Base-by-base conservation (phyloP, 2,113 vertebrate species). In the Elgaria multicarinata region DNA sequence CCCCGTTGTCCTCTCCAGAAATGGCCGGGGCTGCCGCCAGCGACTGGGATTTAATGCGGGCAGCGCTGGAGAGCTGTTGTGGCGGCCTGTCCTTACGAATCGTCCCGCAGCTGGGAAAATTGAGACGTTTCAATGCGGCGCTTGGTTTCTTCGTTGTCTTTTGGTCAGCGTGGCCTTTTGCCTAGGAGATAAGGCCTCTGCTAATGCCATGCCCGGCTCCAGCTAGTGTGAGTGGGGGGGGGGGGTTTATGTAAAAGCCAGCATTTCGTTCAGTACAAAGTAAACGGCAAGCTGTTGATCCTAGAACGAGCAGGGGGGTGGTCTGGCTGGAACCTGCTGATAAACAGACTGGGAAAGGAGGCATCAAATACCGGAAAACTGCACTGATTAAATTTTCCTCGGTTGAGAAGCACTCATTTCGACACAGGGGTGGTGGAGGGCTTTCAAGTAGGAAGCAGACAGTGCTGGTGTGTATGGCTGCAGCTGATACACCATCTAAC, bases 301-400 rank as follows among this genome's bases (percentile, higher is more conserved):
- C 83, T 81, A 76, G 76, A 13, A 85, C 89, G 89, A 87, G 87
- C n/a, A 42, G 92, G 33, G 1, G 87, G 62, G 72, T 50, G 75
- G 26, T 67, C 13, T 66, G 64, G 83, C 88, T 85, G 92, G 66
- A 18, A 26, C 1, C 0, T 53, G 4, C 8, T 91, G 87, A 74
- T 66, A 36, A 89, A 76, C 1, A 77, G 53, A 64, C 90, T 89
- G 89, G 78, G 28, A 55, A n/a, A 81, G 78, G 82, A 53, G 82
- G 78, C 2, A 1, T 31, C 12, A 12, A 36, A 0, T 87, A 6
- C 0, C 24, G 0, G 69, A 10, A 88, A 0, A 16, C 77, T 69
- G 79, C 0, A 8, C 0, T 1, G 1, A 64, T 7, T n/a, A 1
- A 69, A 58, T 86, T 86, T 39, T 62, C 64, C 3, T 50, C 3